Evolutionary conservation across 2,113 vertebrate species (phyloP).

Genomic region (Marmota monax): DNA sequence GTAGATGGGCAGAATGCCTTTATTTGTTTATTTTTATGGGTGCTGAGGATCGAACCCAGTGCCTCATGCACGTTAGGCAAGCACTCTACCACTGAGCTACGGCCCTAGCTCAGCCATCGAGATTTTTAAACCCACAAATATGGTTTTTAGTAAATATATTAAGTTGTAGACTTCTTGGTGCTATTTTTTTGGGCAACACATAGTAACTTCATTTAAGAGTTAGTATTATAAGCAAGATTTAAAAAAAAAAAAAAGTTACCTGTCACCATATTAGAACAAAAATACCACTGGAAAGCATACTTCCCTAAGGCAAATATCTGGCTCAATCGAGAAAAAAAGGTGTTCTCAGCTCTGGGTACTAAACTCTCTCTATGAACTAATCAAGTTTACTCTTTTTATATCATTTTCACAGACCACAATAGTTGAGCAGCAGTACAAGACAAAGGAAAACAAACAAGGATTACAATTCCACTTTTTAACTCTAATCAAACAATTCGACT

Average conservation of each 20-base stretch:
- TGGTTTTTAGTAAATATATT: not conserved
- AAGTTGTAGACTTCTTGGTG: not conserved
- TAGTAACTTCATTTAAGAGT: not conserved
- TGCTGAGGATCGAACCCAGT: too few species aligned
- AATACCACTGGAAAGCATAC: not conserved
- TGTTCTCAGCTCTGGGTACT: not conserved
- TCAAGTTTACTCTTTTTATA: not conserved
- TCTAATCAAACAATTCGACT: not conserved
- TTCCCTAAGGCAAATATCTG: not conserved
- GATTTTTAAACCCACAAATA: not conserved
- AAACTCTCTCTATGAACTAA: not conserved
- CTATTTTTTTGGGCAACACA: constrained; percentile 8
- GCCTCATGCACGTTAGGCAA: too few species aligned
- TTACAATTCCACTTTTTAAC: not conserved
- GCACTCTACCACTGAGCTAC: too few species aligned
- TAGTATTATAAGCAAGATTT: not conserved
- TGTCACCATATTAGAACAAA: constrained; percentile 9
- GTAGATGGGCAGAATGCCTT: too few species aligned
- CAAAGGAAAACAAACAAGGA: not conserved
- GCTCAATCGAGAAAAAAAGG: not conserved
- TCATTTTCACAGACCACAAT: not conserved
- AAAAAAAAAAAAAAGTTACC: not conserved
- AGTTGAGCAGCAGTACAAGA: not conserved
- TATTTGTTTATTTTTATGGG: too few species aligned
- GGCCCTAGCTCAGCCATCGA: not conserved